A percentile compares a stretch with the other conserved stretches of the same genome.
phyloP scores from a whole-genome alignment of 2,113 vertebrate species.

The Tachuris rubrigastra region DNA sequence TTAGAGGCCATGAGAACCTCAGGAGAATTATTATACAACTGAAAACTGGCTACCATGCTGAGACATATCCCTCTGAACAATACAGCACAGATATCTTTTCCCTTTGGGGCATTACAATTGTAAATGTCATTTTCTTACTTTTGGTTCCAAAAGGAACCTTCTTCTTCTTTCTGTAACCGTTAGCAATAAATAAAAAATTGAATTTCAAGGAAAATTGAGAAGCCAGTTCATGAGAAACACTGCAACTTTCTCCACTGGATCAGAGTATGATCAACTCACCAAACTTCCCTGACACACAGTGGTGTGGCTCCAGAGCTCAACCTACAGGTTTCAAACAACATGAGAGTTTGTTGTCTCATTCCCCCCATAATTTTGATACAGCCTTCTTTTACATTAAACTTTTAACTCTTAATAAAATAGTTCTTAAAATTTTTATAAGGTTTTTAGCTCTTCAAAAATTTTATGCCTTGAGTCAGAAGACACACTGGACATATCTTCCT shows the following conservation, averaged over 20 bases:
- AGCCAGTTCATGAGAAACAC: not conserved
- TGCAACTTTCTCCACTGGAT: not conserved
- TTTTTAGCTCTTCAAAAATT: not conserved
- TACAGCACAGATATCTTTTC: not conserved
- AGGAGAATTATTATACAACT: not conserved
- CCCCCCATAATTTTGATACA: not conserved
- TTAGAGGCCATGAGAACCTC: not conserved
- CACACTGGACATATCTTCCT: not conserved
- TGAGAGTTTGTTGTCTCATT: not conserved
- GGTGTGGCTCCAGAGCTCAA: not conserved
- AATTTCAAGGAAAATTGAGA: not conserved
- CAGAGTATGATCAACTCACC: not conserved
- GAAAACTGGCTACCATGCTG: not conserved
- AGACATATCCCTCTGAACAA: not conserved
- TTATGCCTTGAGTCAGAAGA: not conserved
- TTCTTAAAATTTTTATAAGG: not conserved
- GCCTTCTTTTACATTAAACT: not conserved
- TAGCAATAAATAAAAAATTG: slow-evolving; percentile 13
- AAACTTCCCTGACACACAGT: not conserved
- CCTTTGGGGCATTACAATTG: not conserved
- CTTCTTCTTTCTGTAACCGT: not conserved
- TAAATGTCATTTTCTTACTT: slow-evolving; percentile 4
- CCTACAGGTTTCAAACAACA: not conserved
- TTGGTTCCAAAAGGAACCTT: not conserved
- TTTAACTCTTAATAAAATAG: not conserved